A percentile compares a stretch with the other conserved stretches of the same genome.
These are phyloP conservation scores for Hippotragus niger DNA, from an alignment of 2,113 vertebrate genomes.

Conservation along the genomic window DNA sequence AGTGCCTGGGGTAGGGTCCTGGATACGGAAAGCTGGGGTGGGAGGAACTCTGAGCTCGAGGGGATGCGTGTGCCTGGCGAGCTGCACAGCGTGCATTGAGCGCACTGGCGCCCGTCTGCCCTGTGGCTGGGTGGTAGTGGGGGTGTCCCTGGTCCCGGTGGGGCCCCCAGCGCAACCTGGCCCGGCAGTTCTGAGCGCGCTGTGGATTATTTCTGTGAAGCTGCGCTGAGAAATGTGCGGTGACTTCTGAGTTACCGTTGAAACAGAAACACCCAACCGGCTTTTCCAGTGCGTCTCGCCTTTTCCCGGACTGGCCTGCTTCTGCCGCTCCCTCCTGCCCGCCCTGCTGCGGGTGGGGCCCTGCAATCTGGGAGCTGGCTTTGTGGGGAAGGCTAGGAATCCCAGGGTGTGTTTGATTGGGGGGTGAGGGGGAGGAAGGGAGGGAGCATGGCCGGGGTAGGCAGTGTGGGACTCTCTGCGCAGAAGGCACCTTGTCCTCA, in stretches of 20 bases:
- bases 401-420: neutral
- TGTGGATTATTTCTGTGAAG: neutral
- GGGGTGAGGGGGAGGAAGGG: too few relatives aligned
- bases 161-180: neutral
- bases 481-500: neutral
- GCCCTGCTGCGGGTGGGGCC: neutral
- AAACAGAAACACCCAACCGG: slow-evolving; percentile 23
- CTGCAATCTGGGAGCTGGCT: neutral
- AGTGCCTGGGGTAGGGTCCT: neutral
- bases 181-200: neutral
- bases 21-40: fast-evolving
- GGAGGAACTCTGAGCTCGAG: neutral
- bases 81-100: neutral
- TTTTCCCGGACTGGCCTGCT: slow-evolving; percentile 24
- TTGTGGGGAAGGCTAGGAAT: neutral
- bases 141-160: too few relatives aligned
- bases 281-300: slow-evolving; percentile 37
- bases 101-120: fast-evolving
- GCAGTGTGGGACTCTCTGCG: neutral
- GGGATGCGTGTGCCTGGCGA: fast-evolving
- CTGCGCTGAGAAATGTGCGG: neutral
- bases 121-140: neutral
- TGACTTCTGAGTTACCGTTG: neutral
- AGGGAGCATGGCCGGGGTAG: neutral
- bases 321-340: neutral